Evolutionary conservation across 2,888 invertebrate genomes (phyloP).

Genomic region (Lithodes maja): DNA sequence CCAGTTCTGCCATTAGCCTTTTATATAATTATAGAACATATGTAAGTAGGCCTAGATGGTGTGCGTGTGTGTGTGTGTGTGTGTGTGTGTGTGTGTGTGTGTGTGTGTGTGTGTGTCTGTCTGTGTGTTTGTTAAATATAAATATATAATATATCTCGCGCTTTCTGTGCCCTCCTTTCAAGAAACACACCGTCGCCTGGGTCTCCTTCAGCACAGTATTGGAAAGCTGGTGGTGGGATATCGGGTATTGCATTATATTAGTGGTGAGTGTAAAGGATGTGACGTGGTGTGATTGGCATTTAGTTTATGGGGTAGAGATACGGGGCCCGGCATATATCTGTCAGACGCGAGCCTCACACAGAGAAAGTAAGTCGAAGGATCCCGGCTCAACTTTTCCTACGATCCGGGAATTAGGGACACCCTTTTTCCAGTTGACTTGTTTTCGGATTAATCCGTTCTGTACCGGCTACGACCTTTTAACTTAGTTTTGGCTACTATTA

Average conservation of each 20-base stretch:
- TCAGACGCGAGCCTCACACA: neutral
- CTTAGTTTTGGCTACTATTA: no score
- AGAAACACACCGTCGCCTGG: neutral
- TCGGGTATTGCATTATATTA: neutral
- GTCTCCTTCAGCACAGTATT: neutral
- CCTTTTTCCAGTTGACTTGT: no score
- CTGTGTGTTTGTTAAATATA: neutral
- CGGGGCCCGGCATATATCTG: conserved; percentile 16
- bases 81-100: neutral
- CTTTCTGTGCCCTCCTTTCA: neutral
- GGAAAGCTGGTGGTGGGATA: conserved; percentile 11
- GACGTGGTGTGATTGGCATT: conserved; percentile 17
- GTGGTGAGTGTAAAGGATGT: neutral
- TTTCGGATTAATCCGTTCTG: no score
- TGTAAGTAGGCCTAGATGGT: neutral
- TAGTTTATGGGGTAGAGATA: conserved; percentile 16
- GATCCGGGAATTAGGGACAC: no score
- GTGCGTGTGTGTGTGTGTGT: neutral
- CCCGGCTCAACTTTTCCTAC: no score
- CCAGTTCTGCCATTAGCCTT: neutral
- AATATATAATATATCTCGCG: neutral
- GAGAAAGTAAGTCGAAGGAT: neutral
- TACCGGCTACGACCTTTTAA: no score
- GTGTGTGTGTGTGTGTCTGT: neutral
- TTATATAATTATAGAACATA: neutral